phyloP scores from a whole-genome alignment of 2,888 invertebrate genomes.

The Cylindroiulus punctatus region DNA sequence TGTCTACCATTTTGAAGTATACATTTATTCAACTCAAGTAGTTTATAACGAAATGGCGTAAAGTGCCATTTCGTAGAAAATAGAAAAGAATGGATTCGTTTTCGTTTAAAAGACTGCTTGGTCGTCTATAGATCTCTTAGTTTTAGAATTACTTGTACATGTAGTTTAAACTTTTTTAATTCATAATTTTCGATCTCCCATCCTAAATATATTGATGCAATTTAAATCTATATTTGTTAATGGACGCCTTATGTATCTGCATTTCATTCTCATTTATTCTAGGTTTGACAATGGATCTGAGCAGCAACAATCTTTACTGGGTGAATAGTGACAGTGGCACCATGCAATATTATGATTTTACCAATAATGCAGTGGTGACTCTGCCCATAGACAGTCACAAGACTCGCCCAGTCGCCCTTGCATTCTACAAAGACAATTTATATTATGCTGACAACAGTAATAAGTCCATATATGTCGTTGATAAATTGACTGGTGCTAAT shows the following conservation, averaged over 20 bases:
- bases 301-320: constrained; percentile 77
- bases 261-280: constrained; percentile 61
- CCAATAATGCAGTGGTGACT: constrained; percentile 63
- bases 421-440: constrained; percentile 73
- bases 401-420: constrained; percentile 73
- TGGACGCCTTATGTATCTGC: not conserved
- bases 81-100: too few species aligned
- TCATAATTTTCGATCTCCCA: too few species aligned
- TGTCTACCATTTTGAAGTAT: constrained; percentile 43
- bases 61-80: too few species aligned
- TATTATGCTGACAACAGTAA: constrained; percentile 77
- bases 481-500: constrained; percentile 71
- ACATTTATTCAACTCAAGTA: not conserved
- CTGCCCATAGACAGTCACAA: constrained; percentile 61
- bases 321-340: constrained; percentile 71
- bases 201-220: not conserved
- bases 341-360: constrained; percentile 73
- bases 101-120: too few species aligned
- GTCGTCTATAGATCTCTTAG: too few species aligned
- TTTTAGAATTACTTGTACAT: too few species aligned
- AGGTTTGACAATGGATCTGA: constrained; percentile 74
- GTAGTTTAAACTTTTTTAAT: too few species aligned
- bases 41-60: too few species aligned
- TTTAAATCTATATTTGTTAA: too few species aligned
- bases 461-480: constrained; percentile 73